Percentiles rank a stretch among this genome's conserved stretches.
These are phyloP conservation scores for Papilio gigon DNA, from an alignment of 2,888 invertebrate species.

Conservation along the genomic window DNA sequence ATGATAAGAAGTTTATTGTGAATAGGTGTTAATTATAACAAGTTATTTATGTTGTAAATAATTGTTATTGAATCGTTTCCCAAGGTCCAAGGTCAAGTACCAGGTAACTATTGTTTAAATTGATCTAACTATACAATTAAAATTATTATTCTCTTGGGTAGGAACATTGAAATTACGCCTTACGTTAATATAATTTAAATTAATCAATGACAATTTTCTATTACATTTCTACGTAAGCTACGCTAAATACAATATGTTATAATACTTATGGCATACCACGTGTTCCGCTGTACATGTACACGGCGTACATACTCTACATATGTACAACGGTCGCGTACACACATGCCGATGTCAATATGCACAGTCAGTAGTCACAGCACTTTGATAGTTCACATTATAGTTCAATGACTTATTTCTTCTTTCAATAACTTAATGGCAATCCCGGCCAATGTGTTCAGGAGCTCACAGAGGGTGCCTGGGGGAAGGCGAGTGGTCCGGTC, in stretches of 20 bases:
- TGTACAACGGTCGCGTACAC: constrained; percentile 17
- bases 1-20: constrained; percentile 26
- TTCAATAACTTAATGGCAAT: neutral
- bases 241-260: constrained; percentile 47
- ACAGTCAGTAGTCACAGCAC: constrained; percentile 58
- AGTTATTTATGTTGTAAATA: constrained; percentile 17
- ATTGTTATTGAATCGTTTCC: constrained; percentile 17
- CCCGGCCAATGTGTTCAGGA: neutral
- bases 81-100: constrained; percentile 39
- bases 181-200: constrained; percentile 54
- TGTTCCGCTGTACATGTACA: too few relatives aligned
- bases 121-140: constrained; percentile 66
- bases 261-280: constrained; percentile 42
- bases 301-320: too few relatives aligned
- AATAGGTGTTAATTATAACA: constrained; percentile 17
- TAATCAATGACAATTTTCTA: constrained; percentile 60
- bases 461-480: constrained; percentile 75
- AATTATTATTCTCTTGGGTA: constrained; percentile 70
- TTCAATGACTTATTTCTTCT: neutral
- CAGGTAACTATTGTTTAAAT: constrained; percentile 68
- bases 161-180: constrained; percentile 75
- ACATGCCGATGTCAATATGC: constrained; percentile 30
- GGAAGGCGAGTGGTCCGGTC: constrained; percentile 67
- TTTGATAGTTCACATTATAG: constrained; percentile 43
- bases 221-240: constrained; percentile 58